phyloP scores from a whole-genome alignment of 2,797 vertebrate genomes.

The Euthynnus affinis region DNA sequence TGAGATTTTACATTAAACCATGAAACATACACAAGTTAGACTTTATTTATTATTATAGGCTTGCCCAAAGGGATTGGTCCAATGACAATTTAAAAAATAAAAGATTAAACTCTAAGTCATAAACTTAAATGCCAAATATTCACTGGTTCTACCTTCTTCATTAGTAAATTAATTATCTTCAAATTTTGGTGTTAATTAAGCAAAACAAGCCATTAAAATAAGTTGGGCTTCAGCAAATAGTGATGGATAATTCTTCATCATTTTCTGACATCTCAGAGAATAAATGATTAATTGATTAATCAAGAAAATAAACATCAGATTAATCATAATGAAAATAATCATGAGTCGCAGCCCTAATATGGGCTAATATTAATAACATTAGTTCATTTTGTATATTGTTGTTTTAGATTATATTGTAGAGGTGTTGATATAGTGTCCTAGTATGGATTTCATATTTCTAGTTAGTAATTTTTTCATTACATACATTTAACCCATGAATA shows the following conservation, averaged over 20 bases:
- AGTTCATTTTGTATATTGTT: background rate
- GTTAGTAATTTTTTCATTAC: background rate
- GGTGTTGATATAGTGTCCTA: background rate
- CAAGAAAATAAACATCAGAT: background rate
- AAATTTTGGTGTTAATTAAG: background rate
- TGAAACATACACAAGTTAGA: background rate
- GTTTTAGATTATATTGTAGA: background rate
- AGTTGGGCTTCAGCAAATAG: background rate
- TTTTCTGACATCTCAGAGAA: background rate
- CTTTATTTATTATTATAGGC: background rate
- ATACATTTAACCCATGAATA: background rate
- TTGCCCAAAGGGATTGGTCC: no score
- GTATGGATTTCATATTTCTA: background rate
- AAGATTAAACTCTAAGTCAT: background rate
- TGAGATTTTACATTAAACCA: constrained; percentile 8
- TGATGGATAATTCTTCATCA: background rate
- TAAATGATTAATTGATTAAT: background rate
- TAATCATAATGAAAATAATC: background rate
- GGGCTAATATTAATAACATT: no score
- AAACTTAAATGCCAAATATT: background rate
- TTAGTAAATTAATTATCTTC: background rate
- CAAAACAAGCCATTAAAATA: background rate
- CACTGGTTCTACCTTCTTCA: background rate
- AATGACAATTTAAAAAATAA: background rate
- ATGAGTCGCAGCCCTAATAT: background rate